Base-by-base conservation (phyloP, 2,797 vertebrate genomes). In the Brachyrhaphis roseni region DNA sequence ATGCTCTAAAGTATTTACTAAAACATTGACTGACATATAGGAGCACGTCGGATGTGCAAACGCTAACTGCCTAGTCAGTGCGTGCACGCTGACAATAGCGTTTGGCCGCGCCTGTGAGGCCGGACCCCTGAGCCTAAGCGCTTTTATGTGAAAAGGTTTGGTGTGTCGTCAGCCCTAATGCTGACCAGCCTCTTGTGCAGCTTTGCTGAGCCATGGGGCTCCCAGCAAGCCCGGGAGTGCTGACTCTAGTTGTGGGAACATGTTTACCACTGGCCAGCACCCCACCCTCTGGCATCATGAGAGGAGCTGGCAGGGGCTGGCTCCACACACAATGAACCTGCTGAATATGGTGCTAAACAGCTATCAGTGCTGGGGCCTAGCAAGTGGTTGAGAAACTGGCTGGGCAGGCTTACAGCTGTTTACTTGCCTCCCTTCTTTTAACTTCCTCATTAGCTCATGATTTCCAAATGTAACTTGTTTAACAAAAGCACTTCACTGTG, bases 201-300 rank as follows among this genome's bases (percentile, higher is more conserved):
- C 93, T 94, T 94, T 95, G 95, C 95, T 95, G 95, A 95, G 93
- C 94, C 94, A 95, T 90, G 92, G 93, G 90, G 91, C 93, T 94
- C 93, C 90, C 80, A 72, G 87, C 91, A 86, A 88, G 85, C 77
- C 85, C 46, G 89, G 95, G 94, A 96, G 90, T 96, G 96, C 96
- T 96, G 96, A 96, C 96, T 95, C 92, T 81, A 94, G 93, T 90
- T 94, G 91, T 90, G 88, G 93, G 92, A 93, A 91, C 93, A 80
- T 95, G 95, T 96, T 96, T 96, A 96, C 95, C 53, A 80, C 86
- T 86, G 83, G 86, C 87, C 88, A 72, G 62, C 89, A 88, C 88
- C 90, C 91, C 89, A 87, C 70, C 77, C 90, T 82, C 84, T 90
- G 84, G 82, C 84, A 85, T 86, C 90, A 91, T 93, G 86, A 90